Evolutionary conservation across 2,113 vertebrate genomes (phyloP).

Genomic region (Rhizomys pruinosus): DNA sequence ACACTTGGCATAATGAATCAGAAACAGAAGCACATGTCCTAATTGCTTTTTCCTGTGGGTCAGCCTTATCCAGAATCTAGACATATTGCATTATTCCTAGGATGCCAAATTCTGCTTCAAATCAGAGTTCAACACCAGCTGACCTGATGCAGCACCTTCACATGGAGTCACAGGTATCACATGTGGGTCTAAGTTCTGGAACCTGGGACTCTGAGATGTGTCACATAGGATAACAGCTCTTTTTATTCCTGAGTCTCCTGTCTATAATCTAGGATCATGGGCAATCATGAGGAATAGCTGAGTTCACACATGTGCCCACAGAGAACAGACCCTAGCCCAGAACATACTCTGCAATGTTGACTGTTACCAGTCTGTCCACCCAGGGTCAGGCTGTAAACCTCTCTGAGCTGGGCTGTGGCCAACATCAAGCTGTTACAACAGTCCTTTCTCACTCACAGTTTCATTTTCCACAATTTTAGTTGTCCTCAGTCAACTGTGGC

Average conservation of each 20-base stretch:
- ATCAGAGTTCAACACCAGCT: neutral
- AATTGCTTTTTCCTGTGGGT: neutral
- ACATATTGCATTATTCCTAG: neutral
- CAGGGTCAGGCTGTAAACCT: neutral
- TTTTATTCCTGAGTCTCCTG: no score
- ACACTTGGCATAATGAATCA: neutral
- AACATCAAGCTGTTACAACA: neutral
- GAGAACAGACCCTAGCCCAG: neutral
- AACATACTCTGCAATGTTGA: rapidly evolving
- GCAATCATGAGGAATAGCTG: neutral
- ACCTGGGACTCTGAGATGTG: neutral
- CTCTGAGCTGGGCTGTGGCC: neutral
- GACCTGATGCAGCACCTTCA: neutral
- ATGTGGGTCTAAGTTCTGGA: neutral
- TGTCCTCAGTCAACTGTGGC: neutral
- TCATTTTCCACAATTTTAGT: neutral
- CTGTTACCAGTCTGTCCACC: neutral
- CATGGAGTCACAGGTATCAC: rapidly evolving
- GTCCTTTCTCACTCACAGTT: neutral
- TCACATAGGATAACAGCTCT: no score
- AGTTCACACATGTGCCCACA: neutral
- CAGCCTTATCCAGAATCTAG: neutral
- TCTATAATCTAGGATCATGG: no score
- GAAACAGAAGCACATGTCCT: neutral
- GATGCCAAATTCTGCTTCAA: neutral